Conservation (phyloP, 2,888 invertebrate genomes). For the Tetranychus truncatus region DNA sequence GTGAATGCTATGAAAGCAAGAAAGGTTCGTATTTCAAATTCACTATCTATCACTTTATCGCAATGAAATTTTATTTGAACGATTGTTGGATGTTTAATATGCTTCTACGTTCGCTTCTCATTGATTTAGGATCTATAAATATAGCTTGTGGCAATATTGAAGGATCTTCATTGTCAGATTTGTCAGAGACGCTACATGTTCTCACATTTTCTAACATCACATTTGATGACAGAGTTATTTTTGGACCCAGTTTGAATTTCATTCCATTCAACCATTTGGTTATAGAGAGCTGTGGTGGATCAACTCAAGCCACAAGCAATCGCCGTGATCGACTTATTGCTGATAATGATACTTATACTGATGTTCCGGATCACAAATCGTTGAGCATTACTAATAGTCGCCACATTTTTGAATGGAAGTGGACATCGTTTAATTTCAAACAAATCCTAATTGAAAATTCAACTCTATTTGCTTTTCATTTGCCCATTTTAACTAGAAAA, state of each 20-base stretch:
- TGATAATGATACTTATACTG: neutral
- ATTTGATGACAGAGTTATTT: neutral
- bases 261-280: neutral
- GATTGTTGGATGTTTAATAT: neutral
- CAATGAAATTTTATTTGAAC: neutral
- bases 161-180: neutral
- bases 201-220: neutral
- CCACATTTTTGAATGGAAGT: conserved; percentile 3
- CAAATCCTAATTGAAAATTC: neutral
- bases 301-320: neutral
- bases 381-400: conserved; percentile 4
- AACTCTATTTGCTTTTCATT: neutral
- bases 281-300: conserved; percentile 31
- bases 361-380: neutral
- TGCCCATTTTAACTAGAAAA: neutral
- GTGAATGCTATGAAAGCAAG: conserved; percentile 6
- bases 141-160: neutral
- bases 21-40: neutral
- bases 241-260: neutral
- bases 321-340: neutral
- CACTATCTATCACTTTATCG: neutral
- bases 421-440: neutral
- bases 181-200: neutral
- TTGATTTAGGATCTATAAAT: neutral
- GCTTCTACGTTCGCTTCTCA: neutral